These are phyloP conservation scores for Drosophila nigromelanica DNA, from an alignment of 1,140 invertebrate species.

Conservation along the genomic window DNA sequence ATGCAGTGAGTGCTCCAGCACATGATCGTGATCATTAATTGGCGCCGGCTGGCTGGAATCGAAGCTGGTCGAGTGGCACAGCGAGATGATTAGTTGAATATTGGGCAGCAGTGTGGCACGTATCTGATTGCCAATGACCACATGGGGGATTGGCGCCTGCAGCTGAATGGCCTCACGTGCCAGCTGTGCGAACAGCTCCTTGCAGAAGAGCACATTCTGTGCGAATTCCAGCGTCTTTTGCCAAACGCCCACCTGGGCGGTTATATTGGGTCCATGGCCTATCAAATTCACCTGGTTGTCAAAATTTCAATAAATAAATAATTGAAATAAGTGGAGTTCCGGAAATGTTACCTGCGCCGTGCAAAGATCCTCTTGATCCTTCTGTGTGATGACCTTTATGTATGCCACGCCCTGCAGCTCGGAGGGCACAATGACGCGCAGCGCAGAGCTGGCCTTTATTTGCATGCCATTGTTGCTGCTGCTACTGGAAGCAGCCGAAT, in stretches of 20 bases:
- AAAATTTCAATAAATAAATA: neutral
- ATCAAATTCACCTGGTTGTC: conserved; percentile 87
- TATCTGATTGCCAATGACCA: conserved; percentile 98
- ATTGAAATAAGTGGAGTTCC: neutral
- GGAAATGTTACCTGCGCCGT: conserved; percentile 84
- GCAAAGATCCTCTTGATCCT: conserved; percentile 94
- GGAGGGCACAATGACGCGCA: conserved; percentile 95
- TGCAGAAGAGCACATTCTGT: conserved; percentile 98
- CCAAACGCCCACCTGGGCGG: conserved; percentile 90
- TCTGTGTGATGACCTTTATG: conserved; percentile 97
- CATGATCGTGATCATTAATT: conserved; percentile 94
- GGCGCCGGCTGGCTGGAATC: conserved; percentile 88
- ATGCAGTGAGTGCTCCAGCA: conserved; percentile 97
- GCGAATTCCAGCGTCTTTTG: conserved; percentile 97
- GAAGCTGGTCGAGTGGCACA: conserved; percentile 90
- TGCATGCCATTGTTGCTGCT: conserved; percentile 70
- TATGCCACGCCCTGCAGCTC: conserved; percentile 98
- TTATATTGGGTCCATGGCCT: conserved; percentile 87
- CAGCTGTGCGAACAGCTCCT: conserved; percentile 97
- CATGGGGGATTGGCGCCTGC: conserved; percentile 96
- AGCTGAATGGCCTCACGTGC: conserved; percentile 97
- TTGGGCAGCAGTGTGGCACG: conserved; percentile 97
- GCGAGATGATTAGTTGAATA: conserved; percentile 92
- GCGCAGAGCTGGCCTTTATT: conserved; percentile 89
- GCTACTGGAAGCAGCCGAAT: conserved; percentile 62